Base-by-base conservation (phyloP, 2,113 vertebrate species). In the Promerops cafer region DNA sequence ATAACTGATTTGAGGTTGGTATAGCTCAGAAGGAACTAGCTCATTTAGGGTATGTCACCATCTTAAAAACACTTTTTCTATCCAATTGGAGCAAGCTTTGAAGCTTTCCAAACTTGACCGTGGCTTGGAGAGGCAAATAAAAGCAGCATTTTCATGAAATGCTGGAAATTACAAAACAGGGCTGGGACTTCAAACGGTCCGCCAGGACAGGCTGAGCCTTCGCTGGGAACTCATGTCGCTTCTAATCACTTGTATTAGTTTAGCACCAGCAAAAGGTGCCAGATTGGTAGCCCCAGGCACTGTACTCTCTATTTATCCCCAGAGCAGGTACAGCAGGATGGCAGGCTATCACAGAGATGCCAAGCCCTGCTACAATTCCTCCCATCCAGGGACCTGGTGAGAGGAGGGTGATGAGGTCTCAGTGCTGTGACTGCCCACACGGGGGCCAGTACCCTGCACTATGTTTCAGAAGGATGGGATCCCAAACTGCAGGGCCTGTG, bases 81-180 rank as follows among this genome's bases (percentile, higher is more conserved):
- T 68, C 65, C 74, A 93, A 42, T 2, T 50, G 78, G 76, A 97
- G 71, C 44, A 68, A 76, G 40, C 56, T 95, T 89, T 90, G 75
- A 92, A 94, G 80, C 59, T 94, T 91, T 82, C 74, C 91, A 79
- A 96, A 92, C 52, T 76, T 83, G 92, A 72, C 69, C 1, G 0
- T 57, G 33, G 17, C 49, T 63, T 49, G 81, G 37, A 54, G 33
- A 84, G n/a, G 63, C 60, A 91, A 94, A 83, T 53, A 90, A 82
- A 91, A 68, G 66, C 64, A 42, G 72, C 10, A 37, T 57, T 93
- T 94, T 83, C 82, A 94, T 68, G 68, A 96, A 95, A 97, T 70
- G 74, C 49, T 94, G 80, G 77, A 96, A 93, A 87, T 95, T 68
- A 91, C 50, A 77, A 93, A 94, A 96, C 72, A 84, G 9, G 3